phyloP scores from a whole-genome alignment of 1,140 invertebrate genomes.

The Nomia melanderi region DNA sequence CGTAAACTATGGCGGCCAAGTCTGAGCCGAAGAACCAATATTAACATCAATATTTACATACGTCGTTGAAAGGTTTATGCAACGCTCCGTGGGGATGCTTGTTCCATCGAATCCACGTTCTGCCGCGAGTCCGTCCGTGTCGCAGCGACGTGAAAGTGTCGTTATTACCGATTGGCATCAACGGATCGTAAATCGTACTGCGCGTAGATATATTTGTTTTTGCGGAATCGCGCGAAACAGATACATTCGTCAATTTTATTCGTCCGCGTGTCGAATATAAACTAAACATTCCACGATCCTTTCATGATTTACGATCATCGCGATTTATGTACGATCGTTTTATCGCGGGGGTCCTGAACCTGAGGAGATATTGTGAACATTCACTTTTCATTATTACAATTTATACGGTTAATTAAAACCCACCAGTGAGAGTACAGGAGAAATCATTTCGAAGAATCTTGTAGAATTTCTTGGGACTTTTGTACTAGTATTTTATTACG shows the following conservation, averaged over 20 bases:
- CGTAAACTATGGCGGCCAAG: constrained; percentile 13
- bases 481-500: too few relatives aligned
- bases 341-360: background rate
- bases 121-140: constrained; percentile 1
- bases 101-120: constrained; percentile 26
- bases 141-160: constrained; percentile 30
- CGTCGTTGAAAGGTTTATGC: constrained; percentile 37
- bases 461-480: too few relatives aligned
- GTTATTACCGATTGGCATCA: constrained; percentile 18
- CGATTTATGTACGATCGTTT: background rate
- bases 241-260: constrained; percentile 2
- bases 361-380: background rate
- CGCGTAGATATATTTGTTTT: background rate
- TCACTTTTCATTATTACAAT: background rate
- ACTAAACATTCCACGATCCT: background rate
- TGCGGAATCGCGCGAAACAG: background rate
- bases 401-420: background rate
- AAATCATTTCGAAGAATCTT: too few relatives aligned
- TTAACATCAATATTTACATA: constrained; percentile 44
- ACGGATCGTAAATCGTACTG: constrained; percentile 22
- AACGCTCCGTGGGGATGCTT: constrained; percentile 5
- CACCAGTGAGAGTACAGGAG: too few relatives aligned
- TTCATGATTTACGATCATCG: background rate
- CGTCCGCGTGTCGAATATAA: too few relatives aligned
- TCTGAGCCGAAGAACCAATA: constrained; percentile 21